A percentile compares a stretch with the other conserved stretches of the same genome.
phyloP scores from a whole-genome alignment of 2,797 vertebrate species.

The Yasuhikotakia modesta region DNA sequence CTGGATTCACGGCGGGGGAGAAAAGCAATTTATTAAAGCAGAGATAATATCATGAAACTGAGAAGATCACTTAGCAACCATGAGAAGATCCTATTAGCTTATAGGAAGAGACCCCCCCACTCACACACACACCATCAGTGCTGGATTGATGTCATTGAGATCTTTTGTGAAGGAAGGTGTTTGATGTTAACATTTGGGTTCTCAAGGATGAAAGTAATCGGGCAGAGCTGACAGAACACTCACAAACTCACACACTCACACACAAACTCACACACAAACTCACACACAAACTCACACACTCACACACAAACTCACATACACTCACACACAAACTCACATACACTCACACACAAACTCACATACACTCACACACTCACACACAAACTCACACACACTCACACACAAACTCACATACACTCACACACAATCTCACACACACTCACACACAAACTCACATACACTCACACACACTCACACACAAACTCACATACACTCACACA shows the following conservation, averaged over 20 bases:
- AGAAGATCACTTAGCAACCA: conserved; percentile 50
- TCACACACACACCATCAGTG: background rate
- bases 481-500: background rate
- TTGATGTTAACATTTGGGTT: conserved; percentile 36
- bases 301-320: background rate
- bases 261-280: background rate
- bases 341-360: background rate
- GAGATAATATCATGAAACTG: conserved; percentile 75
- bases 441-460: background rate
- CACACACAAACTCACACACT: background rate
- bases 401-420: background rate
- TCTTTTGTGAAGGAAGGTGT: conserved; percentile 29
- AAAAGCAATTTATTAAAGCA: conserved; percentile 70
- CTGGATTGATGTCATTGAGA: conserved; percentile 27
- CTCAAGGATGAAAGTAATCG: conserved; percentile 33
- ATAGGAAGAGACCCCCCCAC: background rate
- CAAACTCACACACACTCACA: background rate
- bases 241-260: background rate
- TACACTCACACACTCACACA: too few species aligned
- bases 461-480: too few species aligned
- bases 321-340: background rate
- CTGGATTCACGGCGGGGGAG: conserved; percentile 63
- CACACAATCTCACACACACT: background rate
- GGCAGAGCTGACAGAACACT: background rate
- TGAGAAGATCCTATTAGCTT: conserved; percentile 74